Conservation (phyloP, 2,888 invertebrate genomes). For the Siphonodentalium dalli region DNA sequence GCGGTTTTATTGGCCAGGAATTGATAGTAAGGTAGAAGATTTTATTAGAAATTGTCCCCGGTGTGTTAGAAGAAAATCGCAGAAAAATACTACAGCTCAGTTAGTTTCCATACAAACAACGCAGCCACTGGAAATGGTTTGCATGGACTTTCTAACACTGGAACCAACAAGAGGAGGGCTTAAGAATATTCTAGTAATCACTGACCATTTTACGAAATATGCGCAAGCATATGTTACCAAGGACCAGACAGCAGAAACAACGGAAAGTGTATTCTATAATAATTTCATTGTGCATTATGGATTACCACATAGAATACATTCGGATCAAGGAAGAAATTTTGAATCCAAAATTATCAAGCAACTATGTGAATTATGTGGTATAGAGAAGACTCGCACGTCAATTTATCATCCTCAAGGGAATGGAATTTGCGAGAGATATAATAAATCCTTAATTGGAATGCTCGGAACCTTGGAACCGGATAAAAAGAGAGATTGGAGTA, state of each 20-base stretch:
- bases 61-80: no score
- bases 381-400: constrained; percentile 7
- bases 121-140: no score
- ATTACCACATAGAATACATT: constrained; percentile 5
- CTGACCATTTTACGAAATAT: no score
- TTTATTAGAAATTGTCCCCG: no score
- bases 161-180: no score
- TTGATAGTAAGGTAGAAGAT: no score
- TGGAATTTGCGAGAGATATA: constrained; percentile 10
- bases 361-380: constrained; percentile 5
- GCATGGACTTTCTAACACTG: no score
- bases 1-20: no score
- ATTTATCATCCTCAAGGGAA: constrained; percentile 12
- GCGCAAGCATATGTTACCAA: no score
- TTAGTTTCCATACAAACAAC: no score
- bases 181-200: no score
- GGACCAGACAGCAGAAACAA: constrained; percentile 18
- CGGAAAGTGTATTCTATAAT: constrained; percentile 6
- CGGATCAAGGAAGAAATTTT: constrained; percentile 18
- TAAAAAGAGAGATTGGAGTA: constrained; percentile 10
- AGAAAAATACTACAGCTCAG: no score
- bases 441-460: constrained; percentile 11
- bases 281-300: constrained; percentile 14
- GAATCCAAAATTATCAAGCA: constrained; percentile 7
- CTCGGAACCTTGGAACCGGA: constrained; percentile 7